Base-by-base conservation (phyloP, 2,797 vertebrate genomes). In the Tarsius wallacei region DNA sequence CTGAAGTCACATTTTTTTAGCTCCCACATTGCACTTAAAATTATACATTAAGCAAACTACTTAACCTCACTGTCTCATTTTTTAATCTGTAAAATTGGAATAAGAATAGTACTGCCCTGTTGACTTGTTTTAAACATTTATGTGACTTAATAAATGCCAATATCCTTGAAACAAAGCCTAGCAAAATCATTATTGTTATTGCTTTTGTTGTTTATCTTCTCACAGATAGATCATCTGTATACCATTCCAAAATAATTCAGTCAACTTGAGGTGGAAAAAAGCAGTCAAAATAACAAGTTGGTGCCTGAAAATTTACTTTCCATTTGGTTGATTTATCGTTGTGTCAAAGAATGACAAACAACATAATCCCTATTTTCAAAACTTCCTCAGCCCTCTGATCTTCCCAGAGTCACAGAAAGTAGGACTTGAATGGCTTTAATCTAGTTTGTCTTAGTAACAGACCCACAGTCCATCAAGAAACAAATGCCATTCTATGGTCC, bases 391-490 rank as follows among this genome's bases (percentile, higher is more conserved):
- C 33, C 42, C 73, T 96, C 77, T 95, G 87, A 96, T 98, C 87
- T 86, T 95, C 66, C 55, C 63, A 66, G 83, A 96, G 70, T 91
- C 96, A 93, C 14, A 90, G 89, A 98, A 94, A 98, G 95, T 96
- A 93, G 94, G 63, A 95, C 93, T 95, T 96, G 91, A 97, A 97
- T 97, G 90, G 86, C 96, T 97, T 97, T 97, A 83, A 94, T 96
- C 89, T 89, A 96, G 94, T 95, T 95, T 94, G 91, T 97, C 94
- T 97, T 97, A 94, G 97, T 97, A 97, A 98, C 97, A 97, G 91
- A 98, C 93, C 91, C 95, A 86, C 89, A 97, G 97, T 97, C 91
- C 94, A 98, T 98, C 93, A 96, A 97, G 97, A 97, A 98, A 95
- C 97, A 97, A 98, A 97, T 97, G 97, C 83, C 85, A 81, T 97